Evolutionary conservation across 2,797 vertebrate genomes (phyloP), one percentile per base, ranked within the genome.

Genomic region (Choloepus didactylus): DNA sequence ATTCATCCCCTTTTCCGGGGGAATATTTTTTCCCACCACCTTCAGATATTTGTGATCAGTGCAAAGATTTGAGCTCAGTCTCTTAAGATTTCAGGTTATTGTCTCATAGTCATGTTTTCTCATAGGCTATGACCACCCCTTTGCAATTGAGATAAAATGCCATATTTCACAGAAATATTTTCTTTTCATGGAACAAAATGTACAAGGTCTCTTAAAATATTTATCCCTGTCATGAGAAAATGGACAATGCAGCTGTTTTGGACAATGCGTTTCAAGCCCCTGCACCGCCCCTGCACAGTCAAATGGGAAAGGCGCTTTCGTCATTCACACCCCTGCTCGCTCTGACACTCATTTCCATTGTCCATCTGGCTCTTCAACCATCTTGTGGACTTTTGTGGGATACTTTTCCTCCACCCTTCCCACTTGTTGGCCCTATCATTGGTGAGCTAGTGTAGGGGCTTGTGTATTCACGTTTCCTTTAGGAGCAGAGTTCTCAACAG

Each of bases 101-200:
- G 83, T 27, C 31, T 94, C 27, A 25, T 23, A 73, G 44, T 44
- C 23, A 2, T 64, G 25, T 82, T 81, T 93, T 73, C 56, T 66
- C 38, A 84, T 3, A 23, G 73, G 35, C 41, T 27, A 25, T 64
- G 16, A 46, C 66, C 93, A 25, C 6, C 18, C 27, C 35, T 54
- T 92, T 62, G 27, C 25, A 72, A 23, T 56, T 59, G 67, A 92
- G 72, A 66, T 84, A 76, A 85, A 75, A 89, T 51, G 73, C 3
- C 35, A 3, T 81, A 89, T 96, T 95, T 89, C 64, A 93, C 38
- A 81, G 38, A 83, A 76, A 77, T 81, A 69, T 35, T 76, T 81
- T 83, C 69, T 83, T 87, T 51, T 41, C 29, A 27, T 35, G 5
- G 66, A 66, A 79, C n/a, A 76, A 88, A 91, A 84, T 72, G 3